Conservation (phyloP, 1,140 invertebrate species). For the Luehdorfia chinensis region DNA sequence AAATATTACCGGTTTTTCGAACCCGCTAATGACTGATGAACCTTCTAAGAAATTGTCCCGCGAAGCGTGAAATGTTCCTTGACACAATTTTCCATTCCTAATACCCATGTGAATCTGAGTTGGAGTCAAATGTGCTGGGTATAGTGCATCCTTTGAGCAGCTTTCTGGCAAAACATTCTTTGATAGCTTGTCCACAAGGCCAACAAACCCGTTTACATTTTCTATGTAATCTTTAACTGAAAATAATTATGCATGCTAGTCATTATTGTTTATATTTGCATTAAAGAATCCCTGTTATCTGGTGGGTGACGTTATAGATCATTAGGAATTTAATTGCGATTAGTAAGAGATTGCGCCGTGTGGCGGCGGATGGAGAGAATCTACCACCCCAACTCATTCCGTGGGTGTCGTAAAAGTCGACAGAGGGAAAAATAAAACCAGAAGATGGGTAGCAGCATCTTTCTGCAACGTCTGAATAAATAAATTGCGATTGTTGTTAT, state of each 20-base stretch:
- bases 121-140: slow-evolving; percentile 90
- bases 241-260: slow-evolving; percentile 57
- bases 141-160: slow-evolving; percentile 82
- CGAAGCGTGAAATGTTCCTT: slow-evolving; percentile 91
- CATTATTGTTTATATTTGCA: slow-evolving; percentile 21
- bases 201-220: slow-evolving; percentile 80
- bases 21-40: slow-evolving; percentile 88
- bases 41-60: slow-evolving; percentile 97
- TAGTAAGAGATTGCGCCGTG: too few relatives aligned
- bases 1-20: slow-evolving; percentile 83
- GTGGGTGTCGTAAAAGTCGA: too few relatives aligned
- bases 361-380: too few relatives aligned
- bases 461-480: too few relatives aligned
- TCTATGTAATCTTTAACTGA: slow-evolving; percentile 85
- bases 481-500: too few relatives aligned
- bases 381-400: too few relatives aligned
- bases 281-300: too few relatives aligned
- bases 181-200: slow-evolving; percentile 89
- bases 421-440: too few relatives aligned
- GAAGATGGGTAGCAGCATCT: too few relatives aligned
- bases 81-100: slow-evolving; percentile 85
- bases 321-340: too few relatives aligned
- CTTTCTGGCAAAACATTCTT: slow-evolving; percentile 81
- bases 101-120: slow-evolving; percentile 88
- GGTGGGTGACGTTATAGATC: too few relatives aligned